Evolutionary conservation across 35 echinoderm and acorn worm species (phyloP).

Genomic region (Ophiothrix spiculata): DNA sequence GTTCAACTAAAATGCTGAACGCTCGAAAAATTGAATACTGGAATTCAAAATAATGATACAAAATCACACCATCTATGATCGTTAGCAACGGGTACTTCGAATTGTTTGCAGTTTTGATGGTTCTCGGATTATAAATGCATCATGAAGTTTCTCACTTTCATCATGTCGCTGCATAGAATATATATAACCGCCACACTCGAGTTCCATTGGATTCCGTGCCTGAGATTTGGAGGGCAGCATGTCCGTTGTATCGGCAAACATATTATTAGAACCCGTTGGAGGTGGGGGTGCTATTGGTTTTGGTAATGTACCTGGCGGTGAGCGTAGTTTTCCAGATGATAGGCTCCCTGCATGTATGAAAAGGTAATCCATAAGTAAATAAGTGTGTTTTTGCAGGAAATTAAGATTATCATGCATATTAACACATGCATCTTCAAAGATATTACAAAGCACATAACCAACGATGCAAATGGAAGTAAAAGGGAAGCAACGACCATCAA

Average conservation of each 20-base stretch:
- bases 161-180: conserved; percentile 15
- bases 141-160: neutral
- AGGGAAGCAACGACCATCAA: too few species aligned
- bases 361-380: neutral
- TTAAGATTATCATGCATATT: too few species aligned
- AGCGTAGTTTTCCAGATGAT: neutral
- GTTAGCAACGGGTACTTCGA: neutral
- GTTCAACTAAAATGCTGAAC: too few species aligned
- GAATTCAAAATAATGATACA: neutral
- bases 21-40: too few species aligned
- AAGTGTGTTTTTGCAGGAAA: too few species aligned
- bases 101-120: conserved; percentile 2
- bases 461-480: too few species aligned
- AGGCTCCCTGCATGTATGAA: neutral
- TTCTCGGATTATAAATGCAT: conserved; percentile 6
- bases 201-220: conserved; percentile 10
- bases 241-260: conserved; percentile 1
- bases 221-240: conserved; percentile 6
- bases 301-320: neutral
- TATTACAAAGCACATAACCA: too few species aligned
- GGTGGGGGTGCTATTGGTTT: neutral
- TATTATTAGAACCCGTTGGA: neutral
- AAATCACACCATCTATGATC: neutral
- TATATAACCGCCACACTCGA: neutral
- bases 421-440: too few species aligned